Evolutionary conservation across 2,113 vertebrate genomes (phyloP), one percentile per base, ranked within the genome.

Genomic region (Brachypteracias leptosomus): DNA sequence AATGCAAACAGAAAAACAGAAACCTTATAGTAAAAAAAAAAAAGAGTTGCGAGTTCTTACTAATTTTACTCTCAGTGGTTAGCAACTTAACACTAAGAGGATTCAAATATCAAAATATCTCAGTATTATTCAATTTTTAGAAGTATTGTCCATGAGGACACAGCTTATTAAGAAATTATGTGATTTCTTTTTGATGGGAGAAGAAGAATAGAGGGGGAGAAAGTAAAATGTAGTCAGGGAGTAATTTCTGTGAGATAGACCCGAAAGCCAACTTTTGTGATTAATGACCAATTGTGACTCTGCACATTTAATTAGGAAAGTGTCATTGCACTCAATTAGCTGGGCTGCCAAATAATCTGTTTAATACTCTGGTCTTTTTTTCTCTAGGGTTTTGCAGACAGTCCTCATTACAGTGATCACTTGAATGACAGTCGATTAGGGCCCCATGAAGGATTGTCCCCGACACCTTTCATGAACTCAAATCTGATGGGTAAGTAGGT

Each of bases 351-450:
- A 98, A 98, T 99, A 98, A 99, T 98, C 98, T 98, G 97, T 98
- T 98, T 99, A 99, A 99, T 98, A 97, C 98, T 99, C 97, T 98
- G 98, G 97, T 99, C 97, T 99, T 98, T 98, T 97, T 95, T 95
- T 97, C 98, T 98, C 93, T 98, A 99, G 99, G 99, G 98, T 98
- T 99, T 99, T 97, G 96, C 99, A 98, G 99, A 99, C 98, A 99
- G 98, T 98, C 98, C 99, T 99, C 99, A 99, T 99, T 99, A 99
- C 96, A 97, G 98, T 98, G 99, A 99, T 98, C 99, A 99, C 97
- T 98, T 99, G 99, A 99, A 98, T 98, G 99, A 99, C 98, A 99
- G 99, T 99, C 99, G 99, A 98, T 99, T 99, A 99, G 99, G 99
- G 97, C 97, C 99, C 98, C 98, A 99, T 96, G 99, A 99, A 99